Evolutionary conservation across 2,113 vertebrate genomes (phyloP).

Genomic region (Gobiocypris rarus): DNA sequence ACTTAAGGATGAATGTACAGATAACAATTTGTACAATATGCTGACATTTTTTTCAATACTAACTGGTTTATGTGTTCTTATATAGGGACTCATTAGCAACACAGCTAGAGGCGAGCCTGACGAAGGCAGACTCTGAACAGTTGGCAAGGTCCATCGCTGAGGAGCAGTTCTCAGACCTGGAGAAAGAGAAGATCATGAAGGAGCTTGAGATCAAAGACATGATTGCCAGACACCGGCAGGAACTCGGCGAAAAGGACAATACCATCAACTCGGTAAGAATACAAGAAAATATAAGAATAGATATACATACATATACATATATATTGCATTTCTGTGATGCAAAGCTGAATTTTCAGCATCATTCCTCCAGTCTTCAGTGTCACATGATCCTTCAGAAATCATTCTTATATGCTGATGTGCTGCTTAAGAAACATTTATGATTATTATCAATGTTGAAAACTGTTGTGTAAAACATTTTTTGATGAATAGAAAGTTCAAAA

Average conservation of each 20-base stretch:
- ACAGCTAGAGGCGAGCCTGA: conserved; percentile 91
- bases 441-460: no score
- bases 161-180: conserved; percentile 92
- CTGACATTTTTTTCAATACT: background rate
- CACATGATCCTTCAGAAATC: no score
- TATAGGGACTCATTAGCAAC: conserved; percentile 88
- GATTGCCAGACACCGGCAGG: conserved; percentile 91
- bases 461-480: no score
- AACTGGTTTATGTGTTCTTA: background rate
- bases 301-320: background rate
- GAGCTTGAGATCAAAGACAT: conserved; percentile 97
- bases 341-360: no score
- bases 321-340: no score
- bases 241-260: conserved; percentile 90
- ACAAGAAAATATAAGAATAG: background rate
- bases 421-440: no score
- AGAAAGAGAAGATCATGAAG: conserved; percentile 99
- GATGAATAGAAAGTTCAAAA: no score
- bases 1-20: background rate
- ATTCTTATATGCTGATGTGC: no score
- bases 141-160: conserved; percentile 93
- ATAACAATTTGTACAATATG: background rate
- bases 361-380: no score
- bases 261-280: conserved; percentile 90
- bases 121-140: conserved; percentile 92